Conservation (phyloP, 1,140 invertebrate species). For the Chelonus insularis region DNA sequence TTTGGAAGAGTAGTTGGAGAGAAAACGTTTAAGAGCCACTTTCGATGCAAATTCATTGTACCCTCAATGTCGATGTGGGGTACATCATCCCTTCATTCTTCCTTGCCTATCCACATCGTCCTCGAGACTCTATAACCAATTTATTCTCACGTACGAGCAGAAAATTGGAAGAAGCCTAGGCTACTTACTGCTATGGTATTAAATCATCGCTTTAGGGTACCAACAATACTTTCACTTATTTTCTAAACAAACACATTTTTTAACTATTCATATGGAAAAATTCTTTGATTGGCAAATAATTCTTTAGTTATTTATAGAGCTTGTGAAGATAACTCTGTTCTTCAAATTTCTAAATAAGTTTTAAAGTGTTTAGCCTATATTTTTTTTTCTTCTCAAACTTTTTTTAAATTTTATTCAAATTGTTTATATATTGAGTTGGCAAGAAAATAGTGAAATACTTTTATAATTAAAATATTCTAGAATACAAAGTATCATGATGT, state of each 20-base stretch:
- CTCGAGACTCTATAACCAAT: slow-evolving; percentile 40
- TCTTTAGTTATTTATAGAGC: too few species aligned
- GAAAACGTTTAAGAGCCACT: slow-evolving; percentile 56
- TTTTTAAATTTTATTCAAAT: too few species aligned
- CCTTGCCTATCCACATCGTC: slow-evolving; percentile 21
- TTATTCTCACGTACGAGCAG: slow-evolving; percentile 34
- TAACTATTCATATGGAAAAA: too few species aligned
- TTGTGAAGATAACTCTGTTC: too few species aligned
- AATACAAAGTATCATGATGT: too few species aligned
- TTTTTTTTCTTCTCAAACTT: too few species aligned
- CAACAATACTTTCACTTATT: not conserved
- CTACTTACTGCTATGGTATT: slow-evolving; percentile 21
- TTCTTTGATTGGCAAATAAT: too few species aligned
- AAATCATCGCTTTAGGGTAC: slow-evolving; percentile 10
- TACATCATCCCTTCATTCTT: slow-evolving; percentile 30
- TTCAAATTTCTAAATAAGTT: too few species aligned
- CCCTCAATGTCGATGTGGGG: slow-evolving; percentile 10
- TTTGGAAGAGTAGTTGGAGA: slow-evolving; percentile 5
- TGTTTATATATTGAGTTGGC: too few species aligned
- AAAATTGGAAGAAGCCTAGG: slow-evolving; percentile 35
- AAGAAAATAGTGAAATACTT: too few species aligned
- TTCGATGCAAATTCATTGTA: slow-evolving; percentile 59
- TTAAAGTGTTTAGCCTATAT: too few species aligned
- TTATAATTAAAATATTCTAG: too few species aligned
- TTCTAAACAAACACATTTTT: not conserved